These are phyloP conservation scores for Neolamprologus sp. DNA, from an alignment of 2,113 vertebrate species.

Conservation along the genomic window DNA sequence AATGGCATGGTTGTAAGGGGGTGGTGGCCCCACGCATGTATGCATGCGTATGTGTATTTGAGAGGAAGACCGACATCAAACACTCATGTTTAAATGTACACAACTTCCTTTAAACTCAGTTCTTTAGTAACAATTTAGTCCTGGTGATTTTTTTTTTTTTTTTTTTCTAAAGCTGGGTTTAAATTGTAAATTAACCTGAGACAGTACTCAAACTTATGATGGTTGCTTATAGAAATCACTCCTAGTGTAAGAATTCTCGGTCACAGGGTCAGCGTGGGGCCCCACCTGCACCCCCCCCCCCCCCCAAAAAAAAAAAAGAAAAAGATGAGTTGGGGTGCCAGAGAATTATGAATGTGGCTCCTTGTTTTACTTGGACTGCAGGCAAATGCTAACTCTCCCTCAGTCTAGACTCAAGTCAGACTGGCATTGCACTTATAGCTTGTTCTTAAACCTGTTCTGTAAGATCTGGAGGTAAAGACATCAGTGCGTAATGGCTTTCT, in stretches of 20 bases:
- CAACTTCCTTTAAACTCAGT: neutral
- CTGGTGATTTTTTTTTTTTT: neutral
- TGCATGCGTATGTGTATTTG: neutral
- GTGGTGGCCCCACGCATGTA: neutral
- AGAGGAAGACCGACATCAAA: neutral
- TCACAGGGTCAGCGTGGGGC: slow-evolving; percentile 43
- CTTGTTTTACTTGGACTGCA: slow-evolving; percentile 27
- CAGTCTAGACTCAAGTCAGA: neutral
- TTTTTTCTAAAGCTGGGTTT: neutral
- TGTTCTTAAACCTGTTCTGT: neutral
- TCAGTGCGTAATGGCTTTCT: neutral
- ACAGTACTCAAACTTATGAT: neutral
- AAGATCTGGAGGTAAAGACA: neutral
- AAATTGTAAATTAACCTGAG: neutral
- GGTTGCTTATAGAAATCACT: neutral
- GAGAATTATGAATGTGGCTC: slow-evolving; percentile 31
- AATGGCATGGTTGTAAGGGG: neutral
- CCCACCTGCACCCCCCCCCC: slow-evolving; percentile 12
- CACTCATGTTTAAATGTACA: neutral
- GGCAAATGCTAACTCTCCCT: neutral
- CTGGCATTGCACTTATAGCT: neutral
- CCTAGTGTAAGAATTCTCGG: slow-evolving; percentile 11
- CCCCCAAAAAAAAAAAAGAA: neutral
- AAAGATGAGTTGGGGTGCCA: neutral
- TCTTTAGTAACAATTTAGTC: neutral